Percentiles rank a stretch among this genome's conserved stretches.
phyloP scores from a whole-genome alignment of 2,113 vertebrate species.

The Poicephalus gulielmi region DNA sequence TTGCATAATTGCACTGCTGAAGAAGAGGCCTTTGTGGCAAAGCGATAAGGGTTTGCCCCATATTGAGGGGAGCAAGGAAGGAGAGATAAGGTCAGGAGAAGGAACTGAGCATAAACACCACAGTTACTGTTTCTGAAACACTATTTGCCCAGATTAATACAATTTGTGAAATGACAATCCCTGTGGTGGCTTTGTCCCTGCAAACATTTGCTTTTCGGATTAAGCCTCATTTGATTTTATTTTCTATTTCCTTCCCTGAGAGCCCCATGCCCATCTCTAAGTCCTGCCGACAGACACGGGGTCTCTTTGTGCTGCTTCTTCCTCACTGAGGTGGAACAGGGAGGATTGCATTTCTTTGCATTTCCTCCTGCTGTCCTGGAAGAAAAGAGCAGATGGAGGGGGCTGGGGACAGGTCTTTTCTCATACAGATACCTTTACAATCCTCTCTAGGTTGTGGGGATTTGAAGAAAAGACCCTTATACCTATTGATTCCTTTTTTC shows the following conservation, averaged over 20 bases:
- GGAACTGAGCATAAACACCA: constrained; percentile 39
- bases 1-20: not conserved
- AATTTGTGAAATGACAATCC: constrained; percentile 65
- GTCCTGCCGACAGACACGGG: not conserved
- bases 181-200: constrained; percentile 51
- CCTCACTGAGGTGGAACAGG: constrained; percentile 35
- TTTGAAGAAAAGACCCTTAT: not conserved
- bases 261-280: not conserved
- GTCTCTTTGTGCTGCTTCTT: constrained; percentile 16
- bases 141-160: constrained; percentile 71
- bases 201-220: constrained; percentile 67
- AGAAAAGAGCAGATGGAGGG: not conserved
- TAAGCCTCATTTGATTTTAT: constrained; percentile 59
- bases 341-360: constrained; percentile 43
- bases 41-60: constrained; percentile 12
- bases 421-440: not conserved
- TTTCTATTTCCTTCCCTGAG: constrained; percentile 36
- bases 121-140: constrained; percentile 41
- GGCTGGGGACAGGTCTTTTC: not conserved
- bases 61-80: not conserved
- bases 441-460: not conserved
- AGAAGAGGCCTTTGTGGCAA: not conserved
- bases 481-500: not conserved
- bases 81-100: constrained; percentile 25
- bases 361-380: not conserved